These are phyloP conservation scores for Equus quagga DNA, from an alignment of 2,113 vertebrate species.

Conservation along the genomic window DNA sequence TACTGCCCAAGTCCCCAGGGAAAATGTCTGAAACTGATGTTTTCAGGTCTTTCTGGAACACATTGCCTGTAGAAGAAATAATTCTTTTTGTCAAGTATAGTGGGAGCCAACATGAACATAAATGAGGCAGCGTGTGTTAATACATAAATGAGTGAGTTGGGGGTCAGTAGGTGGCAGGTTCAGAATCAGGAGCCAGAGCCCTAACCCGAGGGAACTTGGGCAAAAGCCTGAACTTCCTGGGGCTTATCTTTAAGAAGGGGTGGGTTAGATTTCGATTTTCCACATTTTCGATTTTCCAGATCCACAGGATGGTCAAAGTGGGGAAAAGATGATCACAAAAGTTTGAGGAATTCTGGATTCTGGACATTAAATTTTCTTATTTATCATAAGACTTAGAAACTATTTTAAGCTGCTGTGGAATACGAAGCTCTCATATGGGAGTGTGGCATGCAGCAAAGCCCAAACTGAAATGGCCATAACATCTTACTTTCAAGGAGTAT, in stretches of 20 bases:
- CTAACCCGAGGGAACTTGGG: no score
- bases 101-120: fast-evolving
- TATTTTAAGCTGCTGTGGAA: background rate
- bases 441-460: fast-evolving
- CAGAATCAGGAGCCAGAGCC: fast-evolving
- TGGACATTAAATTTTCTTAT: background rate
- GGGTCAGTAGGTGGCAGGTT: background rate
- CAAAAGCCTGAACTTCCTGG: background rate
- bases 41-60: background rate
- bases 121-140: fast-evolving
- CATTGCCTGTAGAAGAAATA: fast-evolving
- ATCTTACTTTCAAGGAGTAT: background rate
- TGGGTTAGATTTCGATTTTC: background rate
- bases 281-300: fast-evolving
- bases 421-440: background rate
- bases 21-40: background rate
- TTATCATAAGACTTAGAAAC: background rate
- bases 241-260: background rate
- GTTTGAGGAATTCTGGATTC: background rate
- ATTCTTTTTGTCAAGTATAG: background rate
- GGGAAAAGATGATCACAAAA: background rate
- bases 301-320: fast-evolving
- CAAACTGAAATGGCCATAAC: fast-evolving
- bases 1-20: fast-evolving
- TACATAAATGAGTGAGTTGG: background rate